Evolutionary conservation across 92 coral and sea anemone species (phyloP), one percentile per base, ranked within the genome.

Genomic region (Zoanthus solanderi): DNA sequence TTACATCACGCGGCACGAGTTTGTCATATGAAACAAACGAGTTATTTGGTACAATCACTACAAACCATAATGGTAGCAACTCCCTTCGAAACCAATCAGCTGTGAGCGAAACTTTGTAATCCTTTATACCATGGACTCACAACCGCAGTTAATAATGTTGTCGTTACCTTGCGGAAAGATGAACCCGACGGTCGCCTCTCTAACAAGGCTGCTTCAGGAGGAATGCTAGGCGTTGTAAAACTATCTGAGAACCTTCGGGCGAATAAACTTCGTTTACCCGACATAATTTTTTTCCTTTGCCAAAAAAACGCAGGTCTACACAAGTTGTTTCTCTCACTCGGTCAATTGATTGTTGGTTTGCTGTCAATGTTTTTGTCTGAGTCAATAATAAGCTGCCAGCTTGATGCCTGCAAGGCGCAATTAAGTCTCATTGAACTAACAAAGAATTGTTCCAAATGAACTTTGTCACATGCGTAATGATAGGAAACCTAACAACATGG

Each of bases 201-300:
- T 15, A 80, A 48, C 84, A 79, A 3, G 34, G 72, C 72, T 5
- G 34, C 8, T 10, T 80, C 74, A 63, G 69, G 57, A 0, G 74
- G 18, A 15, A 34, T 6, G 30, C 42, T 73, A 23, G 17, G 18
- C 23, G 58, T 28, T 15, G 75, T 46, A 7, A 65, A 57, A 11
- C 85, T 58, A 47, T 81, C 85, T n/a, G 85, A 81, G 30, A 81
- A 46, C n/a, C 85, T 81, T 34, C 85, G 85, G 28, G 85, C 85
- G 60, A 81, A 81, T 50, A 66, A 31, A 9, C 53, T 81, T 12
- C 75, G 85, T 81, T 68, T 81, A 53, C 58, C 63, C 7, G 74
- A 18, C 85, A 81, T 81, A 54, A 0, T 63, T 28, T 14, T 6
- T n/a, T 44, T n/a, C 8, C 54, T 18, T 14, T 10, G 44, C 72